Conservation (phyloP, 1,140 invertebrate genomes). For the Idris sp. region DNA sequence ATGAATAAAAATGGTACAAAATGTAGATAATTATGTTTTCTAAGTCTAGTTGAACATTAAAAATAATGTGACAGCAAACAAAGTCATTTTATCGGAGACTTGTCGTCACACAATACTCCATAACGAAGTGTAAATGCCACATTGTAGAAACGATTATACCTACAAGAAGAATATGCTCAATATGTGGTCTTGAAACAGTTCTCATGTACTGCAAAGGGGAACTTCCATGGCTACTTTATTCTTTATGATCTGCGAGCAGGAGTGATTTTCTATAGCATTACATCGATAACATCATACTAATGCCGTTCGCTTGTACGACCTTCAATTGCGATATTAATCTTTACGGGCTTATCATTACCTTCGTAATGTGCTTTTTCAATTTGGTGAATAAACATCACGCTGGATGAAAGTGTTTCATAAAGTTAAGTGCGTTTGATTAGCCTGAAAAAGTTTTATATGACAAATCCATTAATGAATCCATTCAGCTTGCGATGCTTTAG, state of each 20-base stretch:
- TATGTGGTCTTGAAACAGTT: constrained; percentile 69
- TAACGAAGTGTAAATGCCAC: constrained; percentile 31
- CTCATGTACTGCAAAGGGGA: constrained; percentile 66
- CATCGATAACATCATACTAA: constrained; percentile 70
- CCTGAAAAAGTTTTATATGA: constrained; percentile 4
- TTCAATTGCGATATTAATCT: constrained; percentile 67
- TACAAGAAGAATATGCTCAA: constrained; percentile 23
- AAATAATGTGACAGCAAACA: constrained; percentile 14
- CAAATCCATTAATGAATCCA: constrained; percentile 43
- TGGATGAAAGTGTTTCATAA: constrained; percentile 6
- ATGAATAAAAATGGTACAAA: no score
- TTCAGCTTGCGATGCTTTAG: constrained; percentile 17
- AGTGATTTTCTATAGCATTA: constrained; percentile 71
- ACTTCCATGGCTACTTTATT: constrained; percentile 43
- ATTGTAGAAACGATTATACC: constrained; percentile 28
- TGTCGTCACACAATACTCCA: constrained; percentile 14
- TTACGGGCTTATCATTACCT: constrained; percentile 60
- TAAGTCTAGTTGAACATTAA: constrained; percentile 10
- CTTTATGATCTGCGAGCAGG: constrained; percentile 60
- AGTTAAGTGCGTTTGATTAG: constrained; percentile 36
- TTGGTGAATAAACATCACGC: constrained; percentile 28
- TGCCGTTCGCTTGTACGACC: constrained; percentile 73
- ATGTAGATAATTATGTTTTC: no score
- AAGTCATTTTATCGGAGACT: constrained; percentile 25
- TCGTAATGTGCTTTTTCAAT: constrained; percentile 49